Conservation (phyloP, 1,140 invertebrate genomes). For the Dreissena polymorpha region DNA sequence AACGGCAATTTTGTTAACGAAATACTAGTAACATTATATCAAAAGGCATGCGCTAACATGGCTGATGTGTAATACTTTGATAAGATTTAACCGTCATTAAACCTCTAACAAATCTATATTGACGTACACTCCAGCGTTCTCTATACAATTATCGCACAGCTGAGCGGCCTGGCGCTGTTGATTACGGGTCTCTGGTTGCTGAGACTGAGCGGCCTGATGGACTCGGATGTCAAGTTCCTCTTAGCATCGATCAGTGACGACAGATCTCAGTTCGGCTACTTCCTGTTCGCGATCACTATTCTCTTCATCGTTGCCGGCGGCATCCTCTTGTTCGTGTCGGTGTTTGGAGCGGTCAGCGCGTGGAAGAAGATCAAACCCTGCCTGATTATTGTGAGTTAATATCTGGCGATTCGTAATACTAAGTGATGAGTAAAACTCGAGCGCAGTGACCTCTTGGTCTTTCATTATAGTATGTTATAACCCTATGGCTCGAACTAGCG, state of each 20-base stretch:
- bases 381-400: not conserved
- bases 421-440: too few species aligned
- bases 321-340: not conserved
- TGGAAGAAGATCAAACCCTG: not conserved
- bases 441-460: too few species aligned
- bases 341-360: constrained; percentile 6
- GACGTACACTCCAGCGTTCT: too few species aligned
- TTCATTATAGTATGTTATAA: too few species aligned
- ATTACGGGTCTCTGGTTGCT: not conserved
- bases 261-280: not conserved
- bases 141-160: not conserved
- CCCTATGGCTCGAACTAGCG: too few species aligned
- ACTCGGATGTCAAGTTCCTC: not conserved
- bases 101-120: too few species aligned
- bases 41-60: too few species aligned
- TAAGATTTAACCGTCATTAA: too few species aligned
- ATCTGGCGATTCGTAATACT: too few species aligned
- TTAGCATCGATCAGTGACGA: not conserved
- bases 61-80: too few species aligned
- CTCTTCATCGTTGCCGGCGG: not conserved
- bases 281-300: not conserved
- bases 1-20: too few species aligned
- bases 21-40: too few species aligned
- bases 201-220: not conserved
- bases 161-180: not conserved